Evolutionary conservation across 2,113 vertebrate genomes (phyloP).

Genomic region (Oncorhynchus tshawytscha): DNA sequence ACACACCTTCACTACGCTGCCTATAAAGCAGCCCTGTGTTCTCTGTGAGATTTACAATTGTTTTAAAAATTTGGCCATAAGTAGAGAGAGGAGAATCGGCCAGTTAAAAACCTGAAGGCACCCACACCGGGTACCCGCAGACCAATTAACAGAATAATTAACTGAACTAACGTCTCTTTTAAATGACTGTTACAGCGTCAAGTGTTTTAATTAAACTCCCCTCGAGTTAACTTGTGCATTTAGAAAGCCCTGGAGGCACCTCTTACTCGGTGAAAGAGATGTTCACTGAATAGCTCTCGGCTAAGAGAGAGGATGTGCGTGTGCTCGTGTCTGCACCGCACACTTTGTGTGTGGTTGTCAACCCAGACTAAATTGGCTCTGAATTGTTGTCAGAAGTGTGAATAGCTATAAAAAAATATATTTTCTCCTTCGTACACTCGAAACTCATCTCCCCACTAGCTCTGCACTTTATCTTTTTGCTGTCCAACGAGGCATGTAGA

Average conservation of each 20-base stretch:
- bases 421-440: conserved; percentile 22
- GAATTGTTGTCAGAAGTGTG: conserved; percentile 43
- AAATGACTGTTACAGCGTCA: conserved; percentile 58
- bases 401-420: conserved; percentile 34
- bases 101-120: conserved; percentile 18
- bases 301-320: neutral
- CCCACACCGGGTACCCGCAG: conserved; percentile 32
- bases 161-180: conserved; percentile 63
- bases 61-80: conserved; percentile 26
- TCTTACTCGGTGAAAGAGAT: conserved; percentile 49
- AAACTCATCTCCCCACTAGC: conserved; percentile 36
- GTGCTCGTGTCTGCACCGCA: neutral
- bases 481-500: conserved; percentile 58
- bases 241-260: conserved; percentile 52
- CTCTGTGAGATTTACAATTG: no score
- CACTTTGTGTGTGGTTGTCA: conserved; percentile 38
- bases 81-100: conserved; percentile 21
- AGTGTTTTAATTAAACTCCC: conserved; percentile 71
- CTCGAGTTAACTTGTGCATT: conserved; percentile 58
- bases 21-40: no score
- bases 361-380: conserved; percentile 47
- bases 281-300: conserved; percentile 43
- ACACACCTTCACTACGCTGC: no score
- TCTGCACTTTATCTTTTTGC: conserved; percentile 42
- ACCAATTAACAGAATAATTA: conserved; percentile 73